A percentile compares a stretch with the other conserved stretches of the same genome.
These are phyloP conservation scores for Sceloporus tristichus DNA, from an alignment of 2,113 vertebrate genomes.

Conservation along the genomic window DNA sequence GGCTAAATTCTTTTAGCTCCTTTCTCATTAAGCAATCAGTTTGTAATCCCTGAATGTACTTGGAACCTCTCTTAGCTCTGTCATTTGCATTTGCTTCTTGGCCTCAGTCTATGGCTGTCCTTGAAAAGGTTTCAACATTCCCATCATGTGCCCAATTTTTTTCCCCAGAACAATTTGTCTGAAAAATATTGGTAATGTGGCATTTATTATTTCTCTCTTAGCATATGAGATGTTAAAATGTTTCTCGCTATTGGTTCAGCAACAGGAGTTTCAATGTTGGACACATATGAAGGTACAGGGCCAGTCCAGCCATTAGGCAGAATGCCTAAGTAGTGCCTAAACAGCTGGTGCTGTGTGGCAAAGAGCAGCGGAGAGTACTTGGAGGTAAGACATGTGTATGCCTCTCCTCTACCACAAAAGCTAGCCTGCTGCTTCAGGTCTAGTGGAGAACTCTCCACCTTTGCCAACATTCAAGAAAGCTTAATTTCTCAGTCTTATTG, in stretches of 20 bases:
- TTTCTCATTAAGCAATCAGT: conserved; percentile 33
- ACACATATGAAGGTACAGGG: conserved; percentile 44
- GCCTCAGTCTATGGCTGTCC: conserved; percentile 34
- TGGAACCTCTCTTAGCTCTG: conserved; percentile 26
- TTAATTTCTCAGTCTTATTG: too few relatives aligned
- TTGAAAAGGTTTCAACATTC: conserved; percentile 40
- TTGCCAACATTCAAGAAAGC: too few relatives aligned
- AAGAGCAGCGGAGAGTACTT: too few relatives aligned
- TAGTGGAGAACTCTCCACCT: too few relatives aligned
- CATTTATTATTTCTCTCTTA: conserved; percentile 26
- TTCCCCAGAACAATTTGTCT: conserved; percentile 56
- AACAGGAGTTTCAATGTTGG: conserved; percentile 44
- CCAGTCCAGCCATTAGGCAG: too few relatives aligned
- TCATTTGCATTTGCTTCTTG: conserved; percentile 29
- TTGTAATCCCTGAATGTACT: conserved; percentile 25
- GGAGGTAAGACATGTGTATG: too few relatives aligned
- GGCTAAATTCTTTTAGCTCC: conserved; percentile 50
- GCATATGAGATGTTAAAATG: conserved; percentile 44
- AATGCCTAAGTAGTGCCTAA: too few relatives aligned
- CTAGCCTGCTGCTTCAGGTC: too few relatives aligned
- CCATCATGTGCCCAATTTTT: conserved; percentile 19
- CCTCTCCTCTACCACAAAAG: too few relatives aligned
- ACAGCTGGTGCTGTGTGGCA: too few relatives aligned
- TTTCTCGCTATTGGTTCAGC: conserved; percentile 34
- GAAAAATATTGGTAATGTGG: conserved; percentile 38